Evolutionary conservation across 1,140 invertebrate species (phyloP).

Genomic region (Aleiodes sp.): DNA sequence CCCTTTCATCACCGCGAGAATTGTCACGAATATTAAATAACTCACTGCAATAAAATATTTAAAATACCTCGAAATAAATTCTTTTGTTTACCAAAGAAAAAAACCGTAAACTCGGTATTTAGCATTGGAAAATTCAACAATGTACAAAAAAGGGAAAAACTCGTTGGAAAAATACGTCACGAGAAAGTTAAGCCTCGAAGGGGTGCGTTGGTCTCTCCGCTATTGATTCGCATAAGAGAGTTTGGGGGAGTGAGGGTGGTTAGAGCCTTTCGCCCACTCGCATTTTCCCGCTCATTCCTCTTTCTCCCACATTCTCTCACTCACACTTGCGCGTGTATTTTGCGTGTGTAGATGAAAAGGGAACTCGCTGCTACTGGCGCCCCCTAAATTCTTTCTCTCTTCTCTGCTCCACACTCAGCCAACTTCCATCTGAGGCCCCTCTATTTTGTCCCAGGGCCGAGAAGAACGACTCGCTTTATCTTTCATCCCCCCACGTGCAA

Average conservation of each 20-base stretch:
- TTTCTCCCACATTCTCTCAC: slow-evolving; percentile 2
- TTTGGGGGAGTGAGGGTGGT: neutral
- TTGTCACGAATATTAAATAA: too few species aligned
- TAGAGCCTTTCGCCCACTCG: neutral
- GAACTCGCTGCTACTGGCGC: neutral
- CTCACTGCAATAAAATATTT: too few species aligned
- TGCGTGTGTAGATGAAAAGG: neutral
- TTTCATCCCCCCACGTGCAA: slow-evolving; percentile 1
- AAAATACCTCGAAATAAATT: too few species aligned
- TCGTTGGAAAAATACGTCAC: neutral
- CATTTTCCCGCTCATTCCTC: slow-evolving; percentile 18
- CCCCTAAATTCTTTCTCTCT: neutral
- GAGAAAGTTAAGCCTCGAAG: slow-evolving; percentile 14
- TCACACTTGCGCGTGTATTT: neutral
- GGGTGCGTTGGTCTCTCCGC: neutral
- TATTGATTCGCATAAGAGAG: slow-evolving; percentile 9
- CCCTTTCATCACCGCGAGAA: too few species aligned
- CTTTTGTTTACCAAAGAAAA: too few species aligned
- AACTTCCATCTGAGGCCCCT: neutral
- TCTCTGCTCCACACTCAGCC: too few species aligned
- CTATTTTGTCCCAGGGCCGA: neutral
- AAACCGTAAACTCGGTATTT: too few species aligned
- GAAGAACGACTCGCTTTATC: neutral
- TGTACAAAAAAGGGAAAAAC: neutral
- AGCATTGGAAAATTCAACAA: too few species aligned